phyloP scores from a whole-genome alignment of 2,888 invertebrate genomes.

The Mellilla xanthometata region DNA sequence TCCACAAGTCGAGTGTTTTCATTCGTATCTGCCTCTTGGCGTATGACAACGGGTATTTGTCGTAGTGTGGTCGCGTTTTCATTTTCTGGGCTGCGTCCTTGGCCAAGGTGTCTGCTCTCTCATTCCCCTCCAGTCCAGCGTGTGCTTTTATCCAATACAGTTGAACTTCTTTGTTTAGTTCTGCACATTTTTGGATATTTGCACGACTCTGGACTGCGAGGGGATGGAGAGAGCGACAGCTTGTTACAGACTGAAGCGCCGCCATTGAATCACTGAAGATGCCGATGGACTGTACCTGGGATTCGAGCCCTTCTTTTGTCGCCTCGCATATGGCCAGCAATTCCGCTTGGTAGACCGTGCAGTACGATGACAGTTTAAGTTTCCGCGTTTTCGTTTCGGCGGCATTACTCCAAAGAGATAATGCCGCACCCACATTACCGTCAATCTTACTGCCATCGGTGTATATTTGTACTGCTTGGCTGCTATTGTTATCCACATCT shows the following conservation, averaged over 20 bases:
- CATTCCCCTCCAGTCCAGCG: constrained; percentile 11
- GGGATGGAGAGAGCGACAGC: constrained; percentile 1
- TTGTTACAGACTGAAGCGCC: not conserved
- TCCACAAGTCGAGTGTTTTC: constrained; percentile 5
- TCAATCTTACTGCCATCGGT: constrained; percentile 18
- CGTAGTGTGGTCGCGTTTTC: constrained; percentile 5
- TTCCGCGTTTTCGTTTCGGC: not conserved
- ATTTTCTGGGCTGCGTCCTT: constrained; percentile 6
- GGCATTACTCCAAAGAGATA: not conserved
- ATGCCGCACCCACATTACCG: not conserved
- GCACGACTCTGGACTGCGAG: not conserved
- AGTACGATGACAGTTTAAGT: not conserved
- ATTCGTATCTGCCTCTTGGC: constrained; percentile 1
- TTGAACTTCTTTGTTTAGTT: not conserved
- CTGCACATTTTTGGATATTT: not conserved
- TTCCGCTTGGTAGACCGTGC: not conserved
- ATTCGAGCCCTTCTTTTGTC: not conserved
- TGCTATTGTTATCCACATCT: not conserved
- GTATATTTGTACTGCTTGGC: not conserved
- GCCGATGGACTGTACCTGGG: not conserved
- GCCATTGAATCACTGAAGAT: constrained; percentile 15
- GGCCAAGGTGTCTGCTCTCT: constrained; percentile 13
- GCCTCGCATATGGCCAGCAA: not conserved
- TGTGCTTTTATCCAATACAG: constrained; percentile 16
- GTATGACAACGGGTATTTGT: constrained; percentile 6